A percentile compares a stretch with the other conserved stretches of the same genome.
Evolutionary conservation across 2,797 vertebrate genomes (phyloP).

Genomic region (Parotocinclus haroldoi): DNA sequence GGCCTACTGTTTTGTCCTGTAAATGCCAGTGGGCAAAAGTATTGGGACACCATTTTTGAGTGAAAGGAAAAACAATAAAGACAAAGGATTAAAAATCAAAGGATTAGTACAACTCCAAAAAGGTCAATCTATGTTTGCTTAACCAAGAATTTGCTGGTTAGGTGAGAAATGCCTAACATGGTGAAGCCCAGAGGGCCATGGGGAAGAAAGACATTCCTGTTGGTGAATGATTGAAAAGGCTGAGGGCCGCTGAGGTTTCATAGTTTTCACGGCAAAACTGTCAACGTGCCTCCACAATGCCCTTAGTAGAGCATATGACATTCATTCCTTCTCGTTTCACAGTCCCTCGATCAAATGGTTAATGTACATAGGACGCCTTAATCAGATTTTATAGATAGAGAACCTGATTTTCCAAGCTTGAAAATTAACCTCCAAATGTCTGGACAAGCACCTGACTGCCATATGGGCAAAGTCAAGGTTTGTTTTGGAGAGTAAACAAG

Average conservation of each 20-base stretch:
- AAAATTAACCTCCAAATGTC: constrained; percentile 56
- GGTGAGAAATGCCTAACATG: constrained; percentile 22
- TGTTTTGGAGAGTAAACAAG: constrained; percentile 49
- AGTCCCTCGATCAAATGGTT: constrained; percentile 33
- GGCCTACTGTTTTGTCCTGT: too few species aligned
- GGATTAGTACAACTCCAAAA: constrained; percentile 39
- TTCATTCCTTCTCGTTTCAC: constrained; percentile 19
- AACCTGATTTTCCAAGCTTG: constrained; percentile 50
- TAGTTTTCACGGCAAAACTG: not conserved
- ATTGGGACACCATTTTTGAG: too few species aligned
- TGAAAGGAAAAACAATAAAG: not conserved
- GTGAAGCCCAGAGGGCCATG: constrained; percentile 19
- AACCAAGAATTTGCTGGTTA: constrained; percentile 49
- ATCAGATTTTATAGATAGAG: constrained; percentile 46
- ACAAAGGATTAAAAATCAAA: constrained; percentile 38
- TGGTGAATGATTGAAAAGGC: constrained; percentile 53
- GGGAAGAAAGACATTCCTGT: constrained; percentile 55
- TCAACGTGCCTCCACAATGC: constrained; percentile 1
- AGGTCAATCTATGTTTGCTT: constrained; percentile 45
- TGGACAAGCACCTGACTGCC: constrained; percentile 43
- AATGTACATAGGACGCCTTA: constrained; percentile 40
- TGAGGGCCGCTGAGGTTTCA: constrained; percentile 41
- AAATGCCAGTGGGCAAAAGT: too few species aligned
- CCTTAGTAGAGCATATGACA: constrained; percentile 24
- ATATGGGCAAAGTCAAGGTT: constrained; percentile 56